phyloP scores from a whole-genome alignment of 2,113 vertebrate genomes.

The Crypturellus undulatus region DNA sequence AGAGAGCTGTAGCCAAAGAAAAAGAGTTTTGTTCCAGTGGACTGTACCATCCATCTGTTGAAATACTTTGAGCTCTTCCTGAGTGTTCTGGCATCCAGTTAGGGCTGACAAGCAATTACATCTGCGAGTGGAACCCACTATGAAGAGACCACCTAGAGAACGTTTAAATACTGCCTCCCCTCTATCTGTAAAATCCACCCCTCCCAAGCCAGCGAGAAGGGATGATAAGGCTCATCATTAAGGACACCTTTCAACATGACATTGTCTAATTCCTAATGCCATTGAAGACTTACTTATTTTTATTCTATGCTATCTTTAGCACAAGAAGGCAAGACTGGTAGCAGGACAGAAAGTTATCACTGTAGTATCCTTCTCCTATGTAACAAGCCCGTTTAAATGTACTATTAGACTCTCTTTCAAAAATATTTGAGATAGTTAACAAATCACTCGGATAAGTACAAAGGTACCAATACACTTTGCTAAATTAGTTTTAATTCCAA shows the following conservation, averaged over 20 bases:
- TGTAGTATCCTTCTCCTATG: not conserved
- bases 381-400: not conserved
- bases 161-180: not conserved
- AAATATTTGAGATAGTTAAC: not conserved
- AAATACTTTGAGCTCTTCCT: conserved; percentile 34
- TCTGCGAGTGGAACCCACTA: conserved; percentile 10
- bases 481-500: not conserved
- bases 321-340: conserved; percentile 16
- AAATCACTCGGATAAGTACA: not conserved
- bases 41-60: conserved; percentile 88
- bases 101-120: conserved; percentile 11
- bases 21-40: conserved; percentile 83
- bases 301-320: conserved; percentile 55
- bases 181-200: not conserved
- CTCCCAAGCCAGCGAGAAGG: not conserved
- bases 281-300: conserved; percentile 68
- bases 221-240: conserved; percentile 26
- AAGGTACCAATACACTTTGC: not conserved
- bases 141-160: conserved; percentile 39
- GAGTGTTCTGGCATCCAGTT: conserved; percentile 43
- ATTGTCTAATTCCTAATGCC: conserved; percentile 57
- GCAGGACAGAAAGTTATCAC: not conserved
- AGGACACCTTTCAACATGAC: conserved; percentile 37
- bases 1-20: conserved; percentile 76
- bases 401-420: not conserved